Evolutionary conservation across 1,140 invertebrate species (phyloP), one percentile per base, ranked within the genome.

Genomic region (Acromyrmex charruanus): DNA sequence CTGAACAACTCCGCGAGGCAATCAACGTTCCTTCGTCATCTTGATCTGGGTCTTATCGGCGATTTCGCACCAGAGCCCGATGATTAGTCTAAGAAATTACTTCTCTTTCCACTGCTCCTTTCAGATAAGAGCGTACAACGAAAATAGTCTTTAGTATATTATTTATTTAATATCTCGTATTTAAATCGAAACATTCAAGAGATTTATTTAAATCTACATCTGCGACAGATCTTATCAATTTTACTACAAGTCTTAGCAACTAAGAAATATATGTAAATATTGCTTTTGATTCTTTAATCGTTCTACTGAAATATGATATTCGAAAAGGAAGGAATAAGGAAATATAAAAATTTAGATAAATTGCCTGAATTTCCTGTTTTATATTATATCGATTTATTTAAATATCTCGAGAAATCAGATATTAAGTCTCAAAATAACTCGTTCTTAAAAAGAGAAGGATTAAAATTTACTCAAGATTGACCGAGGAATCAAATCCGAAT

Each of bases 11-110:
- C 63, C 44, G 71, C 44, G 59, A 82, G 85, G 79, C 69, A 81
- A 89, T 90, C 88, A 86, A 87, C 87, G 72, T 87, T 89, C 58
- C 63, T 58, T 80, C 75, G 65, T 39, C 49, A 10, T 28, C 35
- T 65, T 59, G 75, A 79, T 65, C 59, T 63, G 51, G 16, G 35
- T 84, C 55, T 74, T 74, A 84, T 84, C 69, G 55, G 39, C 28
- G 39, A 74, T 75, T 84, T 84, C 69, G 28, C 53, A 25, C 66
- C 31, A 35, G 51, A 68, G 35, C 53, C 18, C 6, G 12, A 31
- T 61, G 55, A 61, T 84, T 84, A 84, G 25, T 74, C 51, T 39
- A 61, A 84, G 69, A 72, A 61, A 59, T 74, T 84, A 35, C 10
- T 84, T 16, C 16, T 71, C 16, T 55, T 18, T 44, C 53, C 31